phyloP scores from a whole-genome alignment of 2,797 vertebrate species.

The Poliocrania exsul region DNA sequence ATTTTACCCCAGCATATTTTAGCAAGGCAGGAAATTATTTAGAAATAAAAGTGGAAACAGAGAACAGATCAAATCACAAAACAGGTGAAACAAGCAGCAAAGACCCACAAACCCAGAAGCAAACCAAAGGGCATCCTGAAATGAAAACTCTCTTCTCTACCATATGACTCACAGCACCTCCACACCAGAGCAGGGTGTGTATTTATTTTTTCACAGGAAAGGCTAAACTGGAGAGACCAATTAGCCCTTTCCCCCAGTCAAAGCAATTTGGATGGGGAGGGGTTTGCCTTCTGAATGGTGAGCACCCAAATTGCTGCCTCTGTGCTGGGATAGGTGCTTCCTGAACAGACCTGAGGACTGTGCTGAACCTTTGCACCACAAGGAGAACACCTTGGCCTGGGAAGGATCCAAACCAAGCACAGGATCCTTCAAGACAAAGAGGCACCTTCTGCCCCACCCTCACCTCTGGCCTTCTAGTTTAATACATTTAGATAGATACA shows the following conservation, averaged over 20 bases:
- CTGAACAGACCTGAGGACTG: no score
- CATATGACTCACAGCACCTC: neutral
- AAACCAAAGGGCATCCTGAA: neutral
- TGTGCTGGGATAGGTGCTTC: neutral
- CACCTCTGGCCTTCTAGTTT: neutral
- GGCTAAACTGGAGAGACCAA: neutral
- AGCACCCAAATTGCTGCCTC: neutral
- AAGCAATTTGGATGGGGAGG: no score
- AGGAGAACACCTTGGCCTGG: neutral
- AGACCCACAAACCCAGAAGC: neutral
- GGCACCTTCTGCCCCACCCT: neutral
- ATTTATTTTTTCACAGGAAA: neutral
- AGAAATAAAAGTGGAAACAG: neutral
- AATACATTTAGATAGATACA: neutral
- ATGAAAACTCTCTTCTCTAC: neutral
- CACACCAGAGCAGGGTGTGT: accelerated
- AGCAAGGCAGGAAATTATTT: neutral
- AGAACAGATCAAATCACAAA: neutral
- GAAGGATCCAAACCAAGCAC: neutral
- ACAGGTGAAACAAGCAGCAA: neutral
- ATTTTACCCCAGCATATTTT: neutral
- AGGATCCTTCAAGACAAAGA: neutral
- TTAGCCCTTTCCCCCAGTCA: neutral
- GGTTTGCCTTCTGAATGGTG: neutral
- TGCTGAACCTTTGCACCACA: no score